Evolutionary conservation across 2,888 invertebrate genomes (phyloP).

Genomic region (Ormyrus pomaceus): DNA sequence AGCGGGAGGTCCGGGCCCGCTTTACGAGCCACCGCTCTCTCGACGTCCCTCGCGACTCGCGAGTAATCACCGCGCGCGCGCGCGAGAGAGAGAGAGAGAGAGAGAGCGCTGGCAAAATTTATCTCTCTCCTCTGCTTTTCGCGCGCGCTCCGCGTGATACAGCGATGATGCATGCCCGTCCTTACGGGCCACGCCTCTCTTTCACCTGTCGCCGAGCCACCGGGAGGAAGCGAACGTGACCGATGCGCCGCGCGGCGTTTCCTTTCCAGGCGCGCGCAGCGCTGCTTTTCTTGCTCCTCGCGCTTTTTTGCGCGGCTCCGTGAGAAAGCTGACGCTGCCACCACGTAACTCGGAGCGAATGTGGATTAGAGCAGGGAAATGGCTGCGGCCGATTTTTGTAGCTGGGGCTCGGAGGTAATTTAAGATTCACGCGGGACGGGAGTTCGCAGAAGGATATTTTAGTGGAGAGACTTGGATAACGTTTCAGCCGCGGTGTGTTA

Average conservation of each 20-base stretch:
- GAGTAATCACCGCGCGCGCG: slow-evolving; percentile 21
- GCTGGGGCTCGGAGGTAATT: too few relatives aligned
- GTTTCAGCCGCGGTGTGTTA: too few relatives aligned
- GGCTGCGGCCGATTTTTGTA: too few relatives aligned
- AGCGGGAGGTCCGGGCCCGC: slow-evolving; percentile 35
- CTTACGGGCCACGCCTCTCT: slow-evolving; percentile 40
- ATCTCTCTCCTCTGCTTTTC: slow-evolving; percentile 32
- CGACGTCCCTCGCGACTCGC: neutral
- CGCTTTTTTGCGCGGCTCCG: neutral
- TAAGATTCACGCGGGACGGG: too few relatives aligned
- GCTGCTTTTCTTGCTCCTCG: too few relatives aligned
- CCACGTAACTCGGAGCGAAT: too few relatives aligned
- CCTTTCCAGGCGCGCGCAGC: too few relatives aligned
- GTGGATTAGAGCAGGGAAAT: too few relatives aligned
- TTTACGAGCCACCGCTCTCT: slow-evolving; percentile 25
- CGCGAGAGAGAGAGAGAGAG: too few relatives aligned
- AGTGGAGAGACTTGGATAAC: too few relatives aligned
- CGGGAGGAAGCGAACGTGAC: neutral
- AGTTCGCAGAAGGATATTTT: too few relatives aligned
- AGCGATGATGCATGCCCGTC: slow-evolving; percentile 38
- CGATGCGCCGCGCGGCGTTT: neutral
- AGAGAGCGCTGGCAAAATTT: slow-evolving; percentile 23
- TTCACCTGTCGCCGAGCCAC: slow-evolving; percentile 41
- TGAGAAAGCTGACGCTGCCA: neutral
- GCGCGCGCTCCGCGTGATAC: slow-evolving; percentile 4